Base-by-base conservation (phyloP, 2,113 vertebrate genomes). In the Albula goreensis region DNA sequence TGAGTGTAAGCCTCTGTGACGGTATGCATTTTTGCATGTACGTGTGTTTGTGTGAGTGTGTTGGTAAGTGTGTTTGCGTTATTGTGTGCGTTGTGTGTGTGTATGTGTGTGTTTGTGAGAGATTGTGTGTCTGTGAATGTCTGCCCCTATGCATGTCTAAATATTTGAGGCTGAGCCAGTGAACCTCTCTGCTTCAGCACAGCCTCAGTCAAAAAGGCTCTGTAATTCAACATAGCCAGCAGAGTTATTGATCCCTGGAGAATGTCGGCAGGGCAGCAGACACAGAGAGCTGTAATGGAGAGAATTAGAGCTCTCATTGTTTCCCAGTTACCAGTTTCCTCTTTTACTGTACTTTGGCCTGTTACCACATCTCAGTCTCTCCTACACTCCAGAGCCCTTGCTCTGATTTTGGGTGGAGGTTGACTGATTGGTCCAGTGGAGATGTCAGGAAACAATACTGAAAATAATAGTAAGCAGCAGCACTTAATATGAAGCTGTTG, bases 1-100 rank as follows among this genome's bases (percentile, higher is more conserved):
- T 83, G 51, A 41, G 63, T 82, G 50, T 5, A 51, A 10, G 66
- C 78, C 50, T n/a, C 11, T 17, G 15, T 70, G 15, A 6, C 31
- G 2, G 22, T 25, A 51, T 74, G 48, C 51, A 4, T 74, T 0
- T 52, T 22, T 57, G 51, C 78, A 51, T 78, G 22, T 22, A 11
- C 41, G 60, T 81, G 80, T 74, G 41, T 74, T 48, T 19, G 52
- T 85, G 77, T 85, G 70, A 41, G 66, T 84, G 63, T 13, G 41
- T 77, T 17, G 50, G 63, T 52, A 41, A 9, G 8, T 79, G 77
- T 79, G 77, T 50, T 41, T 80, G 60, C 79, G 84, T 53, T 74
- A 5, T 2, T 84, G 48, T 77, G 50, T 77, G 12, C 5, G 22
- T 49, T 85, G 22, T 79, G 50, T 52, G 57, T 57, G 22, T 70